Base-by-base conservation (phyloP, 92 coral and sea anemone species). In the Siderastrea radians region DNA sequence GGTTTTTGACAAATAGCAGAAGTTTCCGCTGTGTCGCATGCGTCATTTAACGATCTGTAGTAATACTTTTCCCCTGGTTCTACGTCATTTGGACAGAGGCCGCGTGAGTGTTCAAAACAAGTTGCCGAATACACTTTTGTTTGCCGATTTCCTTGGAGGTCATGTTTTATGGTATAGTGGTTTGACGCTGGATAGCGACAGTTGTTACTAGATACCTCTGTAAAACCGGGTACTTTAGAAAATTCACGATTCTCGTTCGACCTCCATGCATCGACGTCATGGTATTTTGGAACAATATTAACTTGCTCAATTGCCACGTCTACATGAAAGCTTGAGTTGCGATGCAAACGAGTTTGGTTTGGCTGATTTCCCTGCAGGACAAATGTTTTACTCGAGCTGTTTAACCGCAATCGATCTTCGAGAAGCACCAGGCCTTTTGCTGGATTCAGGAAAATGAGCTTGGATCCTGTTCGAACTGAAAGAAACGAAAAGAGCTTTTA, bases 111-210 rank as follows among this genome's bases (percentile, higher is more conserved):
- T 19, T 84, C 88, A 50, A 19, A 57, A 62, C 98, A 94, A 7
- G 57, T 78, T 26, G 86, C 84, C 61, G 67, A 85, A 11, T 72
- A 78, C 26, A 94, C 88, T 71, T 60, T 70, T 15, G 98, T 94
- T 84, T 94, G 95, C 52, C 98, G 88, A 3, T 84, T 70, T 52
- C 51, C 65, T 49, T 92, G 82, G 9, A 94, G 52, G 19, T 61
- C 68, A 64, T 94, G 94, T 12, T 70, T 70, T 49, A 94, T 77
- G 43, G 81, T 63, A 79, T 87, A 94, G 79, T 83, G 89, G 12
- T 92, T 90, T 13, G 92, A 89, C 6, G 95, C 98, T 48, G 95
- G 98, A 49, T 77, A 90, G 63, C 98, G 94, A 74, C 98, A 94
- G 54, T 65, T 74, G 2, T 75, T 76, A 6, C 70, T 76, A 11